Evolutionary conservation across 2,888 invertebrate species (phyloP).

Genomic region (Leucophenga montana): DNA sequence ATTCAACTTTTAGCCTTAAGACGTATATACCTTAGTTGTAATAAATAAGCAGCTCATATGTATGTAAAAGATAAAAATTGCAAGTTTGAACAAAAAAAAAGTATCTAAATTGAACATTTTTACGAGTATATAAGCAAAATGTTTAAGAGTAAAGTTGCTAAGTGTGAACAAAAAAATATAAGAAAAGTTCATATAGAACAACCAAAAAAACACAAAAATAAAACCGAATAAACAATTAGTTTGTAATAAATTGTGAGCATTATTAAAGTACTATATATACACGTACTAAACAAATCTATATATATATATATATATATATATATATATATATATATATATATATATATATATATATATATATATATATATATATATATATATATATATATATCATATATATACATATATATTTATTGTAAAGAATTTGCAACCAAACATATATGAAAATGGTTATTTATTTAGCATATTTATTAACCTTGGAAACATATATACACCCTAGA

Average conservation of each 20-base stretch:
- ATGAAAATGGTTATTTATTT: conserved; percentile 48
- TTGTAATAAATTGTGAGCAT: conserved; percentile 14
- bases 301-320: conserved; percentile 19
- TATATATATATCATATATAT: conserved; percentile 3
- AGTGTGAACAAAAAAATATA: conserved; percentile 7
- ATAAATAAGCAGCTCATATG: background rate
- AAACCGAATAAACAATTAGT: conserved; percentile 12
- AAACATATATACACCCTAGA: conserved; percentile 34
- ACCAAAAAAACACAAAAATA: background rate
- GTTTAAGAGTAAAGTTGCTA: conserved; percentile 4
- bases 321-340: too few species aligned
- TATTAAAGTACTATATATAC: conserved; percentile 27
- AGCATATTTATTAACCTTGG: conserved; percentile 41
- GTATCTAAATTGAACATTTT: background rate
- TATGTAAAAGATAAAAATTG: background rate
- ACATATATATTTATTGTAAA: conserved; percentile 38
- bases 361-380: conserved; percentile 25
- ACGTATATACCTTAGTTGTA: conserved; percentile 37
- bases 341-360: conserved; percentile 31
- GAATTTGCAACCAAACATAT: conserved; percentile 48
- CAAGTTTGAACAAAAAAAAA: background rate
- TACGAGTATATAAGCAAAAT: background rate
- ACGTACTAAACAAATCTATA: conserved; percentile 29
- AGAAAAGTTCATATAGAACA: conserved; percentile 7
- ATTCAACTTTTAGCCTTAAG: conserved; percentile 50